phyloP scores from a whole-genome alignment of 2,888 invertebrate genomes.

The Arge pagana region DNA sequence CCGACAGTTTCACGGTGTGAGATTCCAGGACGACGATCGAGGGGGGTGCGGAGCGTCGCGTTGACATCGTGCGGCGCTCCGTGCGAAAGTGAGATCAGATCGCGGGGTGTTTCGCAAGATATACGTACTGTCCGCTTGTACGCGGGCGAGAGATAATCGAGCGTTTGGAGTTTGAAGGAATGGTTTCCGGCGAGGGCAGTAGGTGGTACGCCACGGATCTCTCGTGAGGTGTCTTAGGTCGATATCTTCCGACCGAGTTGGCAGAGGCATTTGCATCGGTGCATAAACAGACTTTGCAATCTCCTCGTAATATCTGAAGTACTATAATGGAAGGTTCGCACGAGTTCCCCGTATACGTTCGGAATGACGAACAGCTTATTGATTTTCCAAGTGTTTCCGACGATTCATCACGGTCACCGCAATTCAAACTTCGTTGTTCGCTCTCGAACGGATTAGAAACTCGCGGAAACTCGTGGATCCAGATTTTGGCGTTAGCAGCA shows the following conservation, averaged over 20 bases:
- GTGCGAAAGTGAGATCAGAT: too few species aligned
- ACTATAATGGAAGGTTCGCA: conserved; percentile 16
- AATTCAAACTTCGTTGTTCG: too few species aligned
- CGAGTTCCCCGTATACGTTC: conserved; percentile 13
- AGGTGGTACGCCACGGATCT: conserved; percentile 32
- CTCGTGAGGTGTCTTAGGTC: neutral
- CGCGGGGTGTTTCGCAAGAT: conserved; percentile 50
- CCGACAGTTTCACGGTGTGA: too few species aligned
- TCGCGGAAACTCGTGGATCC: too few species aligned
- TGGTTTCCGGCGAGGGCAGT: conserved; percentile 50
- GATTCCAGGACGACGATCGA: neutral
- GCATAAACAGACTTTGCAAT: conserved; percentile 18
- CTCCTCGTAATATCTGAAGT: conserved; percentile 7
- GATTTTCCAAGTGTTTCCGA: too few species aligned
- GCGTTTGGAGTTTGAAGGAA: conserved; percentile 47
- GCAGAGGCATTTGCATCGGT: conserved; percentile 19
- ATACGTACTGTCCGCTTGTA: conserved; percentile 43
- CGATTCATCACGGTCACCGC: too few species aligned
- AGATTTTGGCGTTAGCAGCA: too few species aligned
- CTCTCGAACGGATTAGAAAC: too few species aligned
- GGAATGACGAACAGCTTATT: too few species aligned
- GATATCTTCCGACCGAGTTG: conserved; percentile 7
- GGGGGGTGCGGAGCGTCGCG: too few species aligned
- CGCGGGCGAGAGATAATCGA: conserved; percentile 51
- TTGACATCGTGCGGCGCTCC: too few species aligned